Base-by-base conservation (phyloP, 2,113 vertebrate genomes). In the Myanophis thanlyinensis region DNA sequence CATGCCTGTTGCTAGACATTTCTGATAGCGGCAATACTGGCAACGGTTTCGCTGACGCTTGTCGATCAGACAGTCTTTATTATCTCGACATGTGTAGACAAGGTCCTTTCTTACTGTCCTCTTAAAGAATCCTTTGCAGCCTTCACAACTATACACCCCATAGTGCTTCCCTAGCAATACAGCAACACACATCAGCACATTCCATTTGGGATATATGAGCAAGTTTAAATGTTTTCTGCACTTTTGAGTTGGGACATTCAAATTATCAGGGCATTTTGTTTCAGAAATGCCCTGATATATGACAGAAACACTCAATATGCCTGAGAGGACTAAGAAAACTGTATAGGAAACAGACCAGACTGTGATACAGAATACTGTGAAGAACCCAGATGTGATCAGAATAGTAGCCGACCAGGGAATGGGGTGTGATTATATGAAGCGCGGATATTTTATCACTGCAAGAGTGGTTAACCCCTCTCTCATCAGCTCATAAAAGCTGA, bases 11-110 rank as follows among this genome's bases (percentile, higher is more conserved):
- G 98, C 98, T 89, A 99, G 98, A 97, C 99, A 99, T 98, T 99
- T 99, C 98, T 99, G 99, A 96, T 99, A 99, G 97, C 99, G 98
- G 96, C 99, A 99, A 98, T 99, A 99, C 95, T 99, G 99, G 97
- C 99, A 99, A 94, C 99, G 99, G 95, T 99, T 99, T 89, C 99
- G 98, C 92, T 99, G 99, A 12, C 99, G 98, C 97, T 99, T 99
- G 96, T 99, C 99, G 10, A 99, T 99, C 91, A 98, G 98, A 92
- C 99, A 99, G 94, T 99, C 99, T 95, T 99, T 99, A 91, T 97
- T 99, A 94, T 99, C 99, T 5, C 99, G 98, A 94, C 99, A 99
- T 0, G 99, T 99, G 96, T 99, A 99, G 95, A 98, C 97, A 94
- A 99, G 97, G 97, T 99, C 99, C 96, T 99, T 99, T 56, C 99